Conservation (phyloP, 2,113 vertebrate species). For the Aleadryas rufinucha region DNA sequence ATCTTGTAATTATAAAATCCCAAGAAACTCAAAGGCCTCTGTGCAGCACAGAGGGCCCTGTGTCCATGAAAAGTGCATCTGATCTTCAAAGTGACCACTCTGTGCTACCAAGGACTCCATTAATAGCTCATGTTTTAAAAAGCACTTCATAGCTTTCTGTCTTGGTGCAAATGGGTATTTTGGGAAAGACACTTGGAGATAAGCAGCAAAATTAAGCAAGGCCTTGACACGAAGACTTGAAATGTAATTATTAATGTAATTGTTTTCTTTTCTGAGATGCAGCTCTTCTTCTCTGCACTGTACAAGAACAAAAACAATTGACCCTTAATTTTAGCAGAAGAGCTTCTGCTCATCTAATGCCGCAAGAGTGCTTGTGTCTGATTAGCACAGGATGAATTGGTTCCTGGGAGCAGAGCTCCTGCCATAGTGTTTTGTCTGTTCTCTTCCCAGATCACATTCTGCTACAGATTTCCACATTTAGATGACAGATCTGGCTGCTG, state of each 20-base stretch:
- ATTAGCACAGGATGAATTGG: neutral
- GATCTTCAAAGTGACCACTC: neutral
- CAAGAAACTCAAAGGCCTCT: neutral
- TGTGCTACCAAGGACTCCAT: neutral
- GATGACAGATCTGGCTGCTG: slow-evolving; percentile 58
- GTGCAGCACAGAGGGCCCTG: neutral
- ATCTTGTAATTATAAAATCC: neutral
- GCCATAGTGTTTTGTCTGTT: slow-evolving; percentile 28
- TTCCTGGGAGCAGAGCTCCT: slow-evolving; percentile 33
- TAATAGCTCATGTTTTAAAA: slow-evolving; percentile 4
- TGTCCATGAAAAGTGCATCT: neutral
- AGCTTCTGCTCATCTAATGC: neutral
- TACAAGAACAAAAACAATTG: slow-evolving; percentile 7
- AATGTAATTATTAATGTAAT: slow-evolving; percentile 32
- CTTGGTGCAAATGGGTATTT: neutral
- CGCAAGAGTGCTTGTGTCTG: neutral
- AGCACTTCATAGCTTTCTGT: neutral
- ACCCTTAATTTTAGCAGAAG: slow-evolving; percentile 32
- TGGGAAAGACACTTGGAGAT: neutral
- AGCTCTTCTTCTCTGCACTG: neutral
- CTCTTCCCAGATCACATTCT: slow-evolving; percentile 23
- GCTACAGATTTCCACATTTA: slow-evolving; percentile 24
- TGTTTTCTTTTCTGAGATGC: neutral
- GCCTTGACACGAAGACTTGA: neutral
- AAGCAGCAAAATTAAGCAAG: slow-evolving; percentile 25